phyloP scores from a whole-genome alignment of 2,888 invertebrate species.

The Hofmannophila pseudospretella region DNA sequence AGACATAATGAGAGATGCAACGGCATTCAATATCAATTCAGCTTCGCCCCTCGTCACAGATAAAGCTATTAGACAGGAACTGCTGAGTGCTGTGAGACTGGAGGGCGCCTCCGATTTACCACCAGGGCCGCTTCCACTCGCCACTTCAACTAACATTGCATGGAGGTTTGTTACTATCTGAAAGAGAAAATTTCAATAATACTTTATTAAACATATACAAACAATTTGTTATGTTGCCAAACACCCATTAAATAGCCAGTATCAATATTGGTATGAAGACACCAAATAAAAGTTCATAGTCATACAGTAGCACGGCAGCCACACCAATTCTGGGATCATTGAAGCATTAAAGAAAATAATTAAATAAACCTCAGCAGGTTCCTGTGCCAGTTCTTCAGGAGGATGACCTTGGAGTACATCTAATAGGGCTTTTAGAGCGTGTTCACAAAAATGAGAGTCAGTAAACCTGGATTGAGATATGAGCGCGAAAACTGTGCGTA shows the following conservation, averaged over 20 bases:
- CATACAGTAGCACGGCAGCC: no score
- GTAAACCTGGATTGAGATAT: constrained; percentile 90
- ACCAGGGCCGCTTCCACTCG: constrained; percentile 77
- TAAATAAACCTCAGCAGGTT: constrained; percentile 83
- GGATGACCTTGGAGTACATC: constrained; percentile 94
- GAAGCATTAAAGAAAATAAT: no score
- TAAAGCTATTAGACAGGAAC: constrained; percentile 93
- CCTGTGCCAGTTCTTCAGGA: constrained; percentile 90
- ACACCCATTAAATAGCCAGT: no score
- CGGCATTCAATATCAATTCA: constrained; percentile 91
- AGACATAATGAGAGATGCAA: constrained; percentile 92
- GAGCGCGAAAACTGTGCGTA: constrained; percentile 93
- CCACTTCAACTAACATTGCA: constrained; percentile 88
- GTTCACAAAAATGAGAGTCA: constrained; percentile 91
- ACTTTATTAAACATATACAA: neutral
- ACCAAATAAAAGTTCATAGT: no score
- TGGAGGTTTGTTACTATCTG: constrained; percentile 88
- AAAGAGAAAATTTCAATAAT: no score
- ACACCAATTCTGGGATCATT: no score
- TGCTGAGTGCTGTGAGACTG: constrained; percentile 90
- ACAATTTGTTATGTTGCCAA: neutral
- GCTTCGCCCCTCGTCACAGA: constrained; percentile 96
- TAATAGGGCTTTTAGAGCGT: constrained; percentile 90
- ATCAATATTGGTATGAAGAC: no score
- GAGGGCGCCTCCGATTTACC: constrained; percentile 73